These are phyloP conservation scores for Ametastegia equiseti DNA, from an alignment of 2,888 invertebrate genomes.

Conservation along the genomic window DNA sequence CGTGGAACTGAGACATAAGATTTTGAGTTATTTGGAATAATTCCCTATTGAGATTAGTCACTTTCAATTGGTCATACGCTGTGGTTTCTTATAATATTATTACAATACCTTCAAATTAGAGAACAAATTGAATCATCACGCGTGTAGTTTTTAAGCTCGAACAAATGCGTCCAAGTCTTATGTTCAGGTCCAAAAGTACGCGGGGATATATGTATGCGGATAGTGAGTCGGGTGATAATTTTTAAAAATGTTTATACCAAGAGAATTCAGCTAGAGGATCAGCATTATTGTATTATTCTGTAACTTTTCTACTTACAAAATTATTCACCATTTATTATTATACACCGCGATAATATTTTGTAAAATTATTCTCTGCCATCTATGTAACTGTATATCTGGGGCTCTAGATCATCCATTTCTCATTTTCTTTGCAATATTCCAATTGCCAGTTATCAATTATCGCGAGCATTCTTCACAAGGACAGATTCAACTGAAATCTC, in stretches of 20 bases:
- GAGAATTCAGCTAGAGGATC: constrained; percentile 7
- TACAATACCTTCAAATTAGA: background rate
- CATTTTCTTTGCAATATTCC: background rate
- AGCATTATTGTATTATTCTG: constrained; percentile 26
- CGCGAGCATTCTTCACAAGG: background rate
- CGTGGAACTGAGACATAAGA: constrained; percentile 29
- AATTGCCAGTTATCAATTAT: background rate
- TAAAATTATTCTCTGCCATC: constrained; percentile 12
- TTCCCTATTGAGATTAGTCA: background rate
- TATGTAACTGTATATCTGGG: background rate
- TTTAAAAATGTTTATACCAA: constrained; percentile 33
- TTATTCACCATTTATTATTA: constrained; percentile 27
- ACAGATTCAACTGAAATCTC: background rate
- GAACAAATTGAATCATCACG: background rate
- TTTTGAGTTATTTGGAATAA: background rate
- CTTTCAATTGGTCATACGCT: constrained; percentile 21
- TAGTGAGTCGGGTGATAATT: constrained; percentile 8
- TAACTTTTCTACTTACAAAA: constrained; percentile 25
- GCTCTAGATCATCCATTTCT: background rate
- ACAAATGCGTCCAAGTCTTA: constrained; percentile 22
- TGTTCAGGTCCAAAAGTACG: constrained; percentile 22
- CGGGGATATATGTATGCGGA: constrained; percentile 12
- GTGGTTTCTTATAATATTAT: background rate
- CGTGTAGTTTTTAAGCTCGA: constrained; percentile 6
- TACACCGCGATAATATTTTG: constrained; percentile 31